A percentile compares a stretch with the other conserved stretches of the same genome.
These are phyloP conservation scores for Magallana ariakensis DNA, from an alignment of 1,140 invertebrate species.

Conservation along the genomic window DNA sequence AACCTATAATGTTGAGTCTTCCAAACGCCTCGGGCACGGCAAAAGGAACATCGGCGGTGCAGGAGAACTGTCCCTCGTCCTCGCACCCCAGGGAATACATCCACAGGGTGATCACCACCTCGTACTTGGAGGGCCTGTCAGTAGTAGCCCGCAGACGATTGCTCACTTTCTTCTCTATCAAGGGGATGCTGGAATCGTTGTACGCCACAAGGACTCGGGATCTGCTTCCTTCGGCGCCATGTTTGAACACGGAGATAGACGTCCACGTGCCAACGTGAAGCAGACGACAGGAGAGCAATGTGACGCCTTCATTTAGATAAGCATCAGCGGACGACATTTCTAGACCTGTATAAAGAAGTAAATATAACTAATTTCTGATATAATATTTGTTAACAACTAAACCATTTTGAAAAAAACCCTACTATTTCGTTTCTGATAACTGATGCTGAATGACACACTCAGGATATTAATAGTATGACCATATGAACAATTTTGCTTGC, in stretches of 20 bases:
- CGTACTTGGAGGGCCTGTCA: constrained; percentile 29
- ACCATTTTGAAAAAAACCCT: too few relatives aligned
- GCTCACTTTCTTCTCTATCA: not conserved
- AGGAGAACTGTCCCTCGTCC: constrained; percentile 40
- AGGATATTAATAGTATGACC: too few relatives aligned
- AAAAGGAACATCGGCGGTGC: constrained; percentile 37
- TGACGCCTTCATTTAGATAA: constrained; percentile 49
- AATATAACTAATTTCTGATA: not conserved
- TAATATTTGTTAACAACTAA: too few relatives aligned
- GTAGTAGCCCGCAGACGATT: not conserved
- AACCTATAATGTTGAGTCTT: constrained; percentile 39
- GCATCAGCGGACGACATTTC: constrained; percentile 34
- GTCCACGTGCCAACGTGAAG: constrained; percentile 39
- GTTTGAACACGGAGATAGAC: constrained; percentile 18
- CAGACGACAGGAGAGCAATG: constrained; percentile 45
- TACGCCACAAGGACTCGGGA: not conserved
- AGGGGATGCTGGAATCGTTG: not conserved
- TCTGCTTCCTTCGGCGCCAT: not conserved
- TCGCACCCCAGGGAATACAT: constrained; percentile 40
- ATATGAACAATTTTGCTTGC: too few relatives aligned
- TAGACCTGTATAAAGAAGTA: constrained; percentile 34
- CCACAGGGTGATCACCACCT: constrained; percentile 41
- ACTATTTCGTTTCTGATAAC: too few relatives aligned
- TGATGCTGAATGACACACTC: too few relatives aligned
- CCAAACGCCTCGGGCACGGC: constrained; percentile 28